A percentile compares a stretch with the other conserved stretches of the same genome.
Evolutionary conservation across 2,888 invertebrate genomes (phyloP).

Genomic region (Xestia xanthographa): DNA sequence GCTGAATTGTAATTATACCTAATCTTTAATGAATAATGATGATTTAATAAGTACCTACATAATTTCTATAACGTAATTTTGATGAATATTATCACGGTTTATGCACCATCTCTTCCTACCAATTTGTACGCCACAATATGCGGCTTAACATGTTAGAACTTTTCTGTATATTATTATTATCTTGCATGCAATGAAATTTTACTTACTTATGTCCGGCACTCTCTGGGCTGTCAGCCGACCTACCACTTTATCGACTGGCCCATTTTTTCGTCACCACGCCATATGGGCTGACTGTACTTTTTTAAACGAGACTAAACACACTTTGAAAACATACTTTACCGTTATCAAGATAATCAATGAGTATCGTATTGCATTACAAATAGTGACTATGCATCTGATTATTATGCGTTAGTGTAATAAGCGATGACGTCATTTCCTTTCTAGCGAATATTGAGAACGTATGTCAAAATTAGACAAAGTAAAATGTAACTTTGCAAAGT

Average conservation of each 20-base stretch:
- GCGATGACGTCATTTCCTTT: conserved; percentile 13
- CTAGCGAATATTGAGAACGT: neutral
- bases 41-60: no score
- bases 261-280: neutral
- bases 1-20: no score
- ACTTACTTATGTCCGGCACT: neutral
- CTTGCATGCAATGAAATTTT: no score
- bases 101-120: no score
- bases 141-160: no score
- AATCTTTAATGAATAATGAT: no score
- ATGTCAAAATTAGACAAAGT: neutral
- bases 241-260: neutral
- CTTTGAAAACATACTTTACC: neutral
- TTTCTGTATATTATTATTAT: no score
- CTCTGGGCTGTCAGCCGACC: neutral
- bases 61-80: no score
- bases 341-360: conserved; percentile 10
- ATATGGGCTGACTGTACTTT: neutral
- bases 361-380: conserved; percentile 20
- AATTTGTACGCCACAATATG: no score
- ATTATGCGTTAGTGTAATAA: conserved; percentile 6
- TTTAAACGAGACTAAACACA: conserved; percentile 9
- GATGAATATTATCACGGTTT: no score
- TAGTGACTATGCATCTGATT: conserved; percentile 12
- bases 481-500: neutral